phyloP scores from a whole-genome alignment of 1,140 invertebrate species.

The Dendrolimus punctatus region DNA sequence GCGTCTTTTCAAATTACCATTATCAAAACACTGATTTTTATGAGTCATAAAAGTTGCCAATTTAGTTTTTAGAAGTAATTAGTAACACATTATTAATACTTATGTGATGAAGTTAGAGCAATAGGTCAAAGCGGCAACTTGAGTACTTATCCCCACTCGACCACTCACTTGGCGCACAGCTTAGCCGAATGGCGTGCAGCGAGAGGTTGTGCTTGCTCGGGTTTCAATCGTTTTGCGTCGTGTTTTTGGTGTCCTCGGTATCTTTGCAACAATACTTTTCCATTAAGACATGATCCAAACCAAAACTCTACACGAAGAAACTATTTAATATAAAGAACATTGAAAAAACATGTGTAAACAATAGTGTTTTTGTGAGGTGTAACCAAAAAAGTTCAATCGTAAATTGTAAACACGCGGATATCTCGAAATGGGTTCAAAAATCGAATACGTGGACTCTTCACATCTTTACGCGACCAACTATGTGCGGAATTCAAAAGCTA shows the following conservation, averaged over 20 bases:
- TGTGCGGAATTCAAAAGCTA: slow-evolving; percentile 95
- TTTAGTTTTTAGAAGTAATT: too few relatives aligned
- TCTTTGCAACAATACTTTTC: slow-evolving; percentile 19
- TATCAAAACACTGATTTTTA: too few relatives aligned
- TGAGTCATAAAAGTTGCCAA: too few relatives aligned
- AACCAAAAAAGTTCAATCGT: slow-evolving; percentile 17
- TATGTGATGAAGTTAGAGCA: slow-evolving; percentile 7
- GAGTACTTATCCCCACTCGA: slow-evolving; percentile 50
- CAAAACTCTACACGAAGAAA: slow-evolving; percentile 6
- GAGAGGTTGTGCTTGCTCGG: slow-evolving; percentile 41
- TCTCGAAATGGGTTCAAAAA: slow-evolving; percentile 86
- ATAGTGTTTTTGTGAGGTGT: slow-evolving; percentile 24
- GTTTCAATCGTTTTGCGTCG: slow-evolving; percentile 37
- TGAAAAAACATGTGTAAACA: slow-evolving; percentile 15
- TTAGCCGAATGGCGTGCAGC: slow-evolving; percentile 41
- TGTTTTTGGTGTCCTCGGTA: slow-evolving; percentile 51
- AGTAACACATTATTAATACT: too few relatives aligned
- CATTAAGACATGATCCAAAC: slow-evolving; percentile 1
- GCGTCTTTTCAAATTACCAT: too few relatives aligned
- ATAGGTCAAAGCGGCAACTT: slow-evolving; percentile 41
- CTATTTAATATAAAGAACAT: slow-evolving; percentile 8
- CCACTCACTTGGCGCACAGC: slow-evolving; percentile 12
- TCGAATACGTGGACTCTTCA: slow-evolving; percentile 90
- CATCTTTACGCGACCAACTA: slow-evolving; percentile 94
- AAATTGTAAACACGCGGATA: slow-evolving; percentile 19